Evolutionary conservation across 2,797 vertebrate species (phyloP).

Genomic region (Allobates femoralis): DNA sequence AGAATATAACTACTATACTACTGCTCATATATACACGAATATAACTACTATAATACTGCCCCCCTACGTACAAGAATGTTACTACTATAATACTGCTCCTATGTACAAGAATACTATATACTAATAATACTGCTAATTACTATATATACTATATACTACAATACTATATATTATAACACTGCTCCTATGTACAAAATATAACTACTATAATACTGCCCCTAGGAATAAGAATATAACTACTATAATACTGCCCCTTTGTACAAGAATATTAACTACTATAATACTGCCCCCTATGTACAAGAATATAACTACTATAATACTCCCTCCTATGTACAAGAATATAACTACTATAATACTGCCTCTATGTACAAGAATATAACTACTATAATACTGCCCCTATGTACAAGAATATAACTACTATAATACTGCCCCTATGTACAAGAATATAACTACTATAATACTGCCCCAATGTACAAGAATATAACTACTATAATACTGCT

Average conservation of each 20-base stretch:
- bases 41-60: constrained; percentile 7
- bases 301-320: constrained; percentile 19
- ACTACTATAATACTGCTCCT: constrained; percentile 14
- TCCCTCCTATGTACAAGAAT: constrained; percentile 9
- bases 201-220: background rate
- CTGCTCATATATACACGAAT: background rate
- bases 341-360: constrained; percentile 15
- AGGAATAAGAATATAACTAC: background rate
- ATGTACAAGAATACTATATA: constrained; percentile 14
- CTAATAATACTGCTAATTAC: constrained; percentile 1
- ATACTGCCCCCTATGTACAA: background rate
- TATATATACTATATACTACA: constrained; percentile 14
- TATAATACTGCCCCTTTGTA: background rate
- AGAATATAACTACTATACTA: constrained; percentile 11
- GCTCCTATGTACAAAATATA: constrained; percentile 4
- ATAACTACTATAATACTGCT: background rate
- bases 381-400: background rate
- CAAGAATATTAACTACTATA: too few relatives aligned
- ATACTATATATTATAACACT: background rate
- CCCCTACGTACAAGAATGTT: too few relatives aligned
- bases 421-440: background rate
- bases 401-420: background rate
- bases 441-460: constrained; percentile 4
- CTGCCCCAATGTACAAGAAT: background rate
- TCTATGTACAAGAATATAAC: constrained; percentile 8